These are phyloP conservation scores for Alcedo atthis DNA, from an alignment of 2,797 vertebrate species.

Conservation along the genomic window DNA sequence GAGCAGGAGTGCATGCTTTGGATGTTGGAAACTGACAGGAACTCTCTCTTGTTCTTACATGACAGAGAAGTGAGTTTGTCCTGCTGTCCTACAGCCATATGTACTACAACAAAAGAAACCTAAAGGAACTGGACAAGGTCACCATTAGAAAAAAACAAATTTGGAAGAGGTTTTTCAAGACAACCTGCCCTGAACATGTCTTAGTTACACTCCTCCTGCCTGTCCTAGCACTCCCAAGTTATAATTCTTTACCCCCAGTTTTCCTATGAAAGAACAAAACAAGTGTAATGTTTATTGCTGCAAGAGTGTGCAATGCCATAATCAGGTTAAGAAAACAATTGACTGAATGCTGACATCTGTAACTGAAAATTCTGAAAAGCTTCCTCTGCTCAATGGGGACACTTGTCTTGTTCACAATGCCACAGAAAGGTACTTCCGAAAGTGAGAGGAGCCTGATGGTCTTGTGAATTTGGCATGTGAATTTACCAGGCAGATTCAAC, in stretches of 20 bases:
- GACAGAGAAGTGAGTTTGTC: not conserved
- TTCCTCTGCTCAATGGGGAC: not conserved
- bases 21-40: not conserved
- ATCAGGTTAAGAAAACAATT: constrained; percentile 7
- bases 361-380: constrained; percentile 30
- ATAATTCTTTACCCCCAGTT: not conserved
- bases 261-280: not conserved
- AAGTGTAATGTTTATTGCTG: not conserved
- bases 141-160: not conserved
- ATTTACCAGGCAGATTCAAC: not conserved
- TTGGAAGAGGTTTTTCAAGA: not conserved
- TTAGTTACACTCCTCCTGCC: not conserved
- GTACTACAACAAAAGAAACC: not conserved
- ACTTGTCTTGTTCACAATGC: not conserved
- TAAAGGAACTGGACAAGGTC: not conserved
- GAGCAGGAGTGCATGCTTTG: not conserved
- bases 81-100: not conserved
- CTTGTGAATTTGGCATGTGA: not conserved
- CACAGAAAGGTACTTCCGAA: not conserved
- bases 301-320: not conserved
- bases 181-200: not conserved
- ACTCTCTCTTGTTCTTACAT: rapidly evolving
- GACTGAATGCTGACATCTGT: not conserved
- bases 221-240: not conserved
- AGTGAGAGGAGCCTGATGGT: not conserved